phyloP scores from a whole-genome alignment of 2,888 invertebrate genomes.

The Catocala nupta region DNA sequence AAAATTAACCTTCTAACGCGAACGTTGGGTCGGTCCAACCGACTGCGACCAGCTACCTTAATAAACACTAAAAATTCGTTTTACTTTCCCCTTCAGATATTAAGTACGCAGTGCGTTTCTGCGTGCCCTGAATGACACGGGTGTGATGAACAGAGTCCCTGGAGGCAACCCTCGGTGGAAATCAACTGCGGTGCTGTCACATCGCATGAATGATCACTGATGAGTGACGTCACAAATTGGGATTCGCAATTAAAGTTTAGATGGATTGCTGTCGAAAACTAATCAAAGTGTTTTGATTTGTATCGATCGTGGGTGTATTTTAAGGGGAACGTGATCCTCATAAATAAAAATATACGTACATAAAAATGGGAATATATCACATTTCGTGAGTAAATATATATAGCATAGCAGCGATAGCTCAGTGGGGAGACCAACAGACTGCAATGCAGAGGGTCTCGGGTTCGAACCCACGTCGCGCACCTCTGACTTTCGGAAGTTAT shows the following conservation, averaged over 20 bases:
- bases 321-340: not conserved
- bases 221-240: conserved; percentile 41
- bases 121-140: conserved; percentile 24
- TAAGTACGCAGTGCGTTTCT: conserved; percentile 17
- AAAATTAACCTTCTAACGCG: conserved; percentile 26
- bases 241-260: conserved; percentile 51
- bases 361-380: too few relatives aligned
- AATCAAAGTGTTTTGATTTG: conserved; percentile 31
- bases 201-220: conserved; percentile 49
- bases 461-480: too few relatives aligned
- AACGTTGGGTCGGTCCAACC: conserved; percentile 19
- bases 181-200: conserved; percentile 49
- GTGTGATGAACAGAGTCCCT: conserved; percentile 35
- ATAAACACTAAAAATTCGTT: conserved; percentile 36
- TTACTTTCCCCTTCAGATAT: conserved; percentile 36
- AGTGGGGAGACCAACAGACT: too few relatives aligned
- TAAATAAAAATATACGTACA: conserved; percentile 4
- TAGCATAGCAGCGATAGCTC: too few relatives aligned
- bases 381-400: too few relatives aligned
- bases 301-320: not conserved
- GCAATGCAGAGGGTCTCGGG: too few relatives aligned
- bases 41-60: conserved; percentile 14
- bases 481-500: too few relatives aligned
- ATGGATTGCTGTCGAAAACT: conserved; percentile 49
- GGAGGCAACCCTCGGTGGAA: conserved; percentile 50